Evolutionary conservation across 2,113 vertebrate species (phyloP), one percentile per base, ranked within the genome.

Genomic region (Melanerpes formicivorus): DNA sequence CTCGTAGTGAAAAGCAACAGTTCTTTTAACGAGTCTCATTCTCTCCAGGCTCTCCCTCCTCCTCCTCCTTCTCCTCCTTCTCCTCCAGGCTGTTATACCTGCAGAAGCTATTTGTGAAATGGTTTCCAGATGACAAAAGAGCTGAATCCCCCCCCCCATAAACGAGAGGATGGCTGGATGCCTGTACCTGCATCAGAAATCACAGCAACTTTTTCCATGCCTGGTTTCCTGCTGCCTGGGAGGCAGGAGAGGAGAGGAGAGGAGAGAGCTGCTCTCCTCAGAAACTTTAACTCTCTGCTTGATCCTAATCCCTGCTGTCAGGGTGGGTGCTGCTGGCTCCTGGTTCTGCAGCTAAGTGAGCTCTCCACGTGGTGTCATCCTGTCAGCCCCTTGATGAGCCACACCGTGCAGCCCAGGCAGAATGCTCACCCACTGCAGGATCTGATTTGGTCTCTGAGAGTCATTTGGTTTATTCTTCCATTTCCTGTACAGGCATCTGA

Each of bases 71-170:
- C 21, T 56, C 26, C 42, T 48, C 26, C 22, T 64, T 73, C 42
- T 48, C 26, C 22, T 65, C 73, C 58, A 56, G 75, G 75, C 72
- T 89, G 42, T 42, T 59, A 6, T 95, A 96, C 88, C 88, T 95
- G 76, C 82, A 88, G 85, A 92, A 95, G 63, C 54, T 72, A 80
- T 95, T 96, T 91, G 54, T 44, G 54, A 85, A 94, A 95, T 93
- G 54, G 62, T 82, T 96, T 95, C 93, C 87, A 94, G 93, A 93
- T 90, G 91, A 81, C 70, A 88, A 26, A 85, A 83, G 72, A 44
- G 54, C 65, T 87, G 42, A 80, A 52, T 40, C 44, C 27, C 29
- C 73, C 80, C 23, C 14, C 77, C 26, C 15, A 29, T 29, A 34
- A 82, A 73, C 3, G 56, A 91, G 64, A 80, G 42, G 25, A 78